Conservation (phyloP, 2,888 invertebrate genomes). For the Meliscaeva auricollis region DNA sequence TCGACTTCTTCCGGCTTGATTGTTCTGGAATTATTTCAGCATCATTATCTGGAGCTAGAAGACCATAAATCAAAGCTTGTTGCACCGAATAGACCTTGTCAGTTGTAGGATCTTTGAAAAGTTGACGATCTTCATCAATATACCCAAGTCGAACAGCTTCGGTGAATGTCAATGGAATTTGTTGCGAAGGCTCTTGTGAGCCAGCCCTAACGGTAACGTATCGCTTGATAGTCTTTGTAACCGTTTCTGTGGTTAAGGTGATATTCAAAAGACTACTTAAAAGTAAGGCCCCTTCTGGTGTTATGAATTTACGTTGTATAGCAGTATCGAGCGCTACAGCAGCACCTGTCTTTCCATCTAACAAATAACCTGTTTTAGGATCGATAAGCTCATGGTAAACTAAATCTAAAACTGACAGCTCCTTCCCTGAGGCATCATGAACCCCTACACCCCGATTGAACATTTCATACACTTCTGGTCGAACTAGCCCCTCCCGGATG, state of each 20-base stretch:
- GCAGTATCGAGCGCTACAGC: conserved; percentile 93
- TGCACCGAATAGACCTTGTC: conserved; percentile 90
- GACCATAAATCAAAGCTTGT: conserved; percentile 90
- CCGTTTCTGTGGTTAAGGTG: conserved; percentile 93
- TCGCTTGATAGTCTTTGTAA: conserved; percentile 92
- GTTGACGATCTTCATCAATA: conserved; percentile 91
- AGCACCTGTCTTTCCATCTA: conserved; percentile 90
- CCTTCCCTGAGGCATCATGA: conserved; percentile 88
- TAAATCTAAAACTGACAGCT: conserved; percentile 94
- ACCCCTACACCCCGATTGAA: conserved; percentile 93
- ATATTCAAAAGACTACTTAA: conserved; percentile 94
- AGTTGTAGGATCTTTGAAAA: conserved; percentile 91
- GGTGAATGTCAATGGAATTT: conserved; percentile 89
- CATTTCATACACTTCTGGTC: conserved; percentile 94
- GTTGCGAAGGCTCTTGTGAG: conserved; percentile 85
- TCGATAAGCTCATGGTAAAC: conserved; percentile 94
- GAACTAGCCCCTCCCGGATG: conserved; percentile 90
- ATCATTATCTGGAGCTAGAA: conserved; percentile 87
- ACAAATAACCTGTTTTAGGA: conserved; percentile 93
- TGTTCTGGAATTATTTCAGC: conserved; percentile 84
- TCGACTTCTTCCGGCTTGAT: conserved; percentile 82
- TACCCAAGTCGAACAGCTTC: conserved; percentile 92
- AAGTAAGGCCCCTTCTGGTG: conserved; percentile 94
- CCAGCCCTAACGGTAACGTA: conserved; percentile 91
- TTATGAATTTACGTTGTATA: conserved; percentile 92